These are phyloP conservation scores for Larimichthys polyactis DNA, from an alignment of 2,113 vertebrate genomes.

Conservation along the genomic window DNA sequence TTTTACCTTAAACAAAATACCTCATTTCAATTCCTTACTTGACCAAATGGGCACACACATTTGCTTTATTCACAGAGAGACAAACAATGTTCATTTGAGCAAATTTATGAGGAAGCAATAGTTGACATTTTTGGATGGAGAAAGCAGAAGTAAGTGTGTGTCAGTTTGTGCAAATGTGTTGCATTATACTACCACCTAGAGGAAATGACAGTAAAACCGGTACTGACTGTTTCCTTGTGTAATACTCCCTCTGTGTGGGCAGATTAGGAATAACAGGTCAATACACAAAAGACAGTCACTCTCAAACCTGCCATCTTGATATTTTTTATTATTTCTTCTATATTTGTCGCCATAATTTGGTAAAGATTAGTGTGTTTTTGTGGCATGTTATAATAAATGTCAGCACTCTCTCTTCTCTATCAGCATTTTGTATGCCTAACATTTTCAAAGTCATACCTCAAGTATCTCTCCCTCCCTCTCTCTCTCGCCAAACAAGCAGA, in stretches of 20 bases:
- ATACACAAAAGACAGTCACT: not conserved
- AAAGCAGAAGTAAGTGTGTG: too few relatives aligned
- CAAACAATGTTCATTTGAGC: not conserved
- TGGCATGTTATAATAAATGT: not conserved
- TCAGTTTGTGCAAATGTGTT: not conserved
- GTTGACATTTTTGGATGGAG: not conserved
- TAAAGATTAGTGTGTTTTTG: not conserved
- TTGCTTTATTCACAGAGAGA: not conserved
- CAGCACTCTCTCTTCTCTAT: slow-evolving; percentile 28
- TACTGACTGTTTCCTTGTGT: not conserved
- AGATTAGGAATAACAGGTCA: slow-evolving; percentile 24
- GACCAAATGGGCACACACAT: not conserved
- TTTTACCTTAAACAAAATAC: not conserved
- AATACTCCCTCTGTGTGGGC: slow-evolving; percentile 19
- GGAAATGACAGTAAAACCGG: not conserved
- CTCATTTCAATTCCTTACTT: not conserved
- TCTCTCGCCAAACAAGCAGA: slow-evolving; percentile 2
- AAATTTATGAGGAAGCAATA: not conserved
- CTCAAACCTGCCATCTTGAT: not conserved
- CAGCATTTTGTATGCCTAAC: not conserved
- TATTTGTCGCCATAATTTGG: not conserved
- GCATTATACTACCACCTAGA: slow-evolving; percentile 39
- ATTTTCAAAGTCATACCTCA: slow-evolving; percentile 46
- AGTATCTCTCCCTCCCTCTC: slow-evolving; percentile 6
- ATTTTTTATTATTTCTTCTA: not conserved